These are phyloP conservation scores for Lichenostomus cassidix DNA, from an alignment of 2,113 vertebrate genomes.

Conservation along the genomic window DNA sequence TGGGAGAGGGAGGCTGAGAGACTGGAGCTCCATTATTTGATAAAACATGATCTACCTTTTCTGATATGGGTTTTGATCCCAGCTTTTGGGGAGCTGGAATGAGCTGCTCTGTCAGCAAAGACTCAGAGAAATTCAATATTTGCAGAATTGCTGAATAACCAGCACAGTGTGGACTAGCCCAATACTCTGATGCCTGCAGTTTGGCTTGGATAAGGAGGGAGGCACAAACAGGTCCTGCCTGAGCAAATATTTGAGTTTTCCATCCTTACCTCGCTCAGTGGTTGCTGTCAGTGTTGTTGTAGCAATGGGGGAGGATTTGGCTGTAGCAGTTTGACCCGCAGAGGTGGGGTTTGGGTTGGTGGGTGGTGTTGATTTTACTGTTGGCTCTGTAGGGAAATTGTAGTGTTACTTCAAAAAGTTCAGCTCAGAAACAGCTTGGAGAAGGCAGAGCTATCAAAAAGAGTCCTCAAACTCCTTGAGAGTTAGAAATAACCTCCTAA, in stretches of 20 bases:
- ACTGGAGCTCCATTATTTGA: background rate
- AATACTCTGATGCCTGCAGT: background rate
- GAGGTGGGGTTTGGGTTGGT: background rate
- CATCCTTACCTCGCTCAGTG: background rate
- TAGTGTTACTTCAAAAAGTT: background rate
- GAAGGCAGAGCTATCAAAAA: background rate
- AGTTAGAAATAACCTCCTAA: background rate
- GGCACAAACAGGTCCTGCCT: background rate
- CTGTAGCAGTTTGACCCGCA: background rate
- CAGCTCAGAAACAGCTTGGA: background rate
- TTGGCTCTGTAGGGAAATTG: background rate
- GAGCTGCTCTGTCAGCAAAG: background rate
- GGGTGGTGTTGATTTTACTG: background rate
- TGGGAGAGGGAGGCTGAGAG: background rate
- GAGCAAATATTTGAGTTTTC: background rate
- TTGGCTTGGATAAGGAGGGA: background rate
- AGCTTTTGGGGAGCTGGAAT: background rate
- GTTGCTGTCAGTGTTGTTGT: background rate
- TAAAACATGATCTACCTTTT: background rate
- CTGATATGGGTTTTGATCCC: background rate
- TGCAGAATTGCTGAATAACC: background rate
- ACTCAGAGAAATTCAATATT: background rate
- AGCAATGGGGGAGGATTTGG: background rate
- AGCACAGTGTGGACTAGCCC: background rate
- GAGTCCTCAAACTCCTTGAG: background rate